Conservation (phyloP, 2,797 vertebrate species). For the Malurus splendens region DNA sequence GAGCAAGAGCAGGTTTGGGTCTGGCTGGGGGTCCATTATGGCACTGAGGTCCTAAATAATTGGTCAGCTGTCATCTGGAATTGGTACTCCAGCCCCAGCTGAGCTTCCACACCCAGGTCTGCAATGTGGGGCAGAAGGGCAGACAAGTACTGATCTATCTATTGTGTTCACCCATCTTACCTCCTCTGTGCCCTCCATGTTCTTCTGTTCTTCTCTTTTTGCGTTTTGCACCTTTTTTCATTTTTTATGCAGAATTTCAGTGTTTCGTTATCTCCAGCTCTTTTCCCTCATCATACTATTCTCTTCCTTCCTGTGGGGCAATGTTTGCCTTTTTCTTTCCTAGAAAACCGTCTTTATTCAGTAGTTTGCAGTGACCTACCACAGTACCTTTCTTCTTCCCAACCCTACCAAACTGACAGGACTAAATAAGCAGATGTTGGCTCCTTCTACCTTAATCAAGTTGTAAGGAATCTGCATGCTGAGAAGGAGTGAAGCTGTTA, state of each 20-base stretch:
- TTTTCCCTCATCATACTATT: not conserved
- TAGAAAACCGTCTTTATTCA: not conserved
- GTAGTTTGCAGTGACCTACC: not conserved
- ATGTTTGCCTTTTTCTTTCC: not conserved
- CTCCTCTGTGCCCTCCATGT: not conserved
- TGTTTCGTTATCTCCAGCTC: not conserved
- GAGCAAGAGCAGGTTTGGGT: not conserved
- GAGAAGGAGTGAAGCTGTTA: not conserved
- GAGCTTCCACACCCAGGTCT: not conserved
- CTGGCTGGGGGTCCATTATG: not conserved
- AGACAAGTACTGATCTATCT: not conserved
- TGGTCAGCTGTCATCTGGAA: not conserved
- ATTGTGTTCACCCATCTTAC: not conserved
- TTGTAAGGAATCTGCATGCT: fast-evolving
- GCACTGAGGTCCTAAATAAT: not conserved
- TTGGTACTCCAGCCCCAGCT: not conserved
- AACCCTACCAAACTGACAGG: not conserved
- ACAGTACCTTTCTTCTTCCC: not conserved
- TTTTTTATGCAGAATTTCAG: not conserved
- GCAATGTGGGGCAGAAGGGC: not conserved
- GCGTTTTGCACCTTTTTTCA: not conserved
- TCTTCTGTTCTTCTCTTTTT: not conserved
- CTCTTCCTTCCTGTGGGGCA: not conserved
- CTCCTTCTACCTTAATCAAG: not conserved
- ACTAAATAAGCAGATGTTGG: not conserved